Evolutionary conservation across 2,888 invertebrate species (phyloP).

Genomic region (Polyommatus iphigenia): DNA sequence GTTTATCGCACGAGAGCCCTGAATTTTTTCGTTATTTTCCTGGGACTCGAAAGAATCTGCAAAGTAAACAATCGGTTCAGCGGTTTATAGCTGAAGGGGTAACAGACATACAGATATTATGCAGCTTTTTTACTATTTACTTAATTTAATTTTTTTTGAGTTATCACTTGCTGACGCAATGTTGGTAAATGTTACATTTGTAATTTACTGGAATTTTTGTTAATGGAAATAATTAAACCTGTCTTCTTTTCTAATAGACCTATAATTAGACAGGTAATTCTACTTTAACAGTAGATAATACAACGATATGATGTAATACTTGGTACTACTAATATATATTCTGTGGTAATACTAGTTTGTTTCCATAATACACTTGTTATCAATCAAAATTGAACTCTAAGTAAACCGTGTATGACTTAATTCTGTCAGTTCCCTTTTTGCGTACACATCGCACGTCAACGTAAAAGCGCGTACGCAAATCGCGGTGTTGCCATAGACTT

Average conservation of each 20-base stretch:
- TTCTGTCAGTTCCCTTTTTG: neutral
- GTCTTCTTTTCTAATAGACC: too few relatives aligned
- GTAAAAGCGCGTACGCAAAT: neutral
- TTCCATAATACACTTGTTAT: neutral
- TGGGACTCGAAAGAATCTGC: too few relatives aligned
- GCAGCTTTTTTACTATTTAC: too few relatives aligned
- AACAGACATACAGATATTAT: too few relatives aligned
- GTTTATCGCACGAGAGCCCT: too few relatives aligned
- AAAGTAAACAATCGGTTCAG: too few relatives aligned
- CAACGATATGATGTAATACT: neutral
- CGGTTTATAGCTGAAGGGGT: too few relatives aligned
- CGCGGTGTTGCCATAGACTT: neutral
- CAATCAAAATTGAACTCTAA: neutral
- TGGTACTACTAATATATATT: too few relatives aligned
- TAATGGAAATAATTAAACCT: too few relatives aligned
- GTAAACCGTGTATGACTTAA: neutral
- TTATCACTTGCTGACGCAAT: neutral
- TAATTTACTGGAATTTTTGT: neutral
- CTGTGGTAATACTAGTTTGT: neutral
- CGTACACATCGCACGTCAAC: neutral
- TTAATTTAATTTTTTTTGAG: neutral
- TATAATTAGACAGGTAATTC: too few relatives aligned
- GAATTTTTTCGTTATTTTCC: too few relatives aligned
- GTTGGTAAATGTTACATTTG: neutral
- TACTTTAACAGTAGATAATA: neutral